These are phyloP conservation scores for Schizaphis graminum DNA, from an alignment of 2,888 invertebrate genomes.

Conservation along the genomic window DNA sequence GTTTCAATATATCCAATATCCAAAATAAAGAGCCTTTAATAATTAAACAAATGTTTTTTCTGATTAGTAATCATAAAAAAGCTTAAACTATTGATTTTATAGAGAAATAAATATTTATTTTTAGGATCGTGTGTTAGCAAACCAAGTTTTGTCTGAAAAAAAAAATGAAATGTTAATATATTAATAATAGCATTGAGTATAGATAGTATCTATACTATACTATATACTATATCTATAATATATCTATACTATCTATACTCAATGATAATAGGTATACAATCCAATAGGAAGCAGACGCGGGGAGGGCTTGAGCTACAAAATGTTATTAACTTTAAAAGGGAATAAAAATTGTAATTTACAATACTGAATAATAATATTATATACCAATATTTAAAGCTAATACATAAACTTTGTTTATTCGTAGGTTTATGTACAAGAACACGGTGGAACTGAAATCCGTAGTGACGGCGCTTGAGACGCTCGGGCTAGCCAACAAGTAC, in stretches of 20 bases:
- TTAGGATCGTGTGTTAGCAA: not conserved
- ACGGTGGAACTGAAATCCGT: slow-evolving; percentile 77
- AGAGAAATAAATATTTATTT: not conserved
- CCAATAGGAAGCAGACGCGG: not conserved
- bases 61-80: not conserved
- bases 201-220: too few species aligned
- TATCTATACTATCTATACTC: too few species aligned
- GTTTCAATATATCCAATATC: not conserved
- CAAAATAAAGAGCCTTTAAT: not conserved
- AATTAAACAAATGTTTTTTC: not conserved
- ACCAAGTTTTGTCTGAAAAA: not conserved
- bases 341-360: not conserved
- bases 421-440: slow-evolving; percentile 78
- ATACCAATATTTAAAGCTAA: too few species aligned
- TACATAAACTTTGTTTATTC: not conserved
- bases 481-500: slow-evolving; percentile 83
- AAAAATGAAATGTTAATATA: not conserved
- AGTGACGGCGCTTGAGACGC: slow-evolving; percentile 78
- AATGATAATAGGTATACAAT: not conserved
- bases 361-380: not conserved
- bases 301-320: not conserved
- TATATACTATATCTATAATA: too few species aligned
- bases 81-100: not conserved
- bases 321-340: not conserved
- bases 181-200: too few species aligned